Evolutionary conservation across 1,140 invertebrate species (phyloP).

Genomic region (Diuraphis noxia): DNA sequence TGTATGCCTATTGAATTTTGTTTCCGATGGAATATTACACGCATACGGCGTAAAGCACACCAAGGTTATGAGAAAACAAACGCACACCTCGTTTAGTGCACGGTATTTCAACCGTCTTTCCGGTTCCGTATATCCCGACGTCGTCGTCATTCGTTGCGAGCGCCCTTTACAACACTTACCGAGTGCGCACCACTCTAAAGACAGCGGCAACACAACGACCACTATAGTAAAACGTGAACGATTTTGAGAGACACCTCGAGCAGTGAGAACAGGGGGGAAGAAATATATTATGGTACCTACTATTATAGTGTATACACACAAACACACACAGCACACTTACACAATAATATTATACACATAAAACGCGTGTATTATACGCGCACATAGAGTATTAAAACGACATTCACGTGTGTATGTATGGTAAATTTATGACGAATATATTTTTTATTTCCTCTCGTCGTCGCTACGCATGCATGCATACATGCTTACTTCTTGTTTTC

Average conservation of each 20-base stretch:
- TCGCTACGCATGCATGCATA: background rate
- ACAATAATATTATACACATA: background rate
- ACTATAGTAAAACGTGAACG: background rate
- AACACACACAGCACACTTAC: too few species aligned
- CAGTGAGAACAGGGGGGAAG: too few species aligned
- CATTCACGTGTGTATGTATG: background rate
- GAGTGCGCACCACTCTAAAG: background rate
- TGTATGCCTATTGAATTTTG: background rate
- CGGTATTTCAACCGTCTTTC: background rate
- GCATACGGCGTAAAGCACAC: background rate
- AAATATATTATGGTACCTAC: background rate
- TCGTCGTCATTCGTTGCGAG: background rate
- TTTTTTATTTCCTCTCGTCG: conserved; percentile 31
- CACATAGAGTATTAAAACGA: background rate
- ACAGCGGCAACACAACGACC: too few species aligned
- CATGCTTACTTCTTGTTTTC: background rate
- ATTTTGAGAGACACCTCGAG: background rate
- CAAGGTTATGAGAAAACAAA: background rate
- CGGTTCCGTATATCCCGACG: background rate
- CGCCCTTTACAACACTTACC: background rate
- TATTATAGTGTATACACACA: background rate
- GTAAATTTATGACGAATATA: background rate
- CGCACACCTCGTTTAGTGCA: background rate
- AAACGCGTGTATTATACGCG: background rate
- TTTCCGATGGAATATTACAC: background rate